A percentile compares a stretch with the other conserved stretches of the same genome.
phyloP scores from a whole-genome alignment of 92 coral and sea anemone species.

The Palythoa grandiflora region DNA sequence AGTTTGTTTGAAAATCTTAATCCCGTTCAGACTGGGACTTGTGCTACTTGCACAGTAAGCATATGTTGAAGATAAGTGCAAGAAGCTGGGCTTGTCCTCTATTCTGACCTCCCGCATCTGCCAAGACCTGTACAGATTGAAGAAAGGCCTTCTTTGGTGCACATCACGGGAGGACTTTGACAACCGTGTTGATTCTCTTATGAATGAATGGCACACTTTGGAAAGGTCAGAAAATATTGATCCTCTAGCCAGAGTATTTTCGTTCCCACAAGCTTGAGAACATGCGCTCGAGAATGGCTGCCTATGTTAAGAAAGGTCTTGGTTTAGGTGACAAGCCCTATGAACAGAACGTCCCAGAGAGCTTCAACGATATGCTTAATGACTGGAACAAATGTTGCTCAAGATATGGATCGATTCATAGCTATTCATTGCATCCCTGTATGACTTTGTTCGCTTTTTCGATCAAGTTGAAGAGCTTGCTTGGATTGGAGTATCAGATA shows the following conservation, averaged over 20 bases:
- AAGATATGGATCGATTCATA: constrained; percentile 54
- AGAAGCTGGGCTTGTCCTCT: constrained; percentile 39
- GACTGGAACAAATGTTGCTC: constrained; percentile 47
- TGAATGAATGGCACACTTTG: constrained; percentile 60
- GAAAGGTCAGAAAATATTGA: constrained; percentile 51
- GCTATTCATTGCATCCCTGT: constrained; percentile 36
- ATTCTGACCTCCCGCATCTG: constrained; percentile 35
- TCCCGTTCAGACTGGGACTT: neutral
- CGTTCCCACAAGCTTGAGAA: constrained; percentile 31
- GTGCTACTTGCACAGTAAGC: constrained; percentile 57
- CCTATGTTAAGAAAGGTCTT: constrained; percentile 49
- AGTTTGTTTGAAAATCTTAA: too few species aligned
- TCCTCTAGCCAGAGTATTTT: constrained; percentile 53
- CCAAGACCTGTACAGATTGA: constrained; percentile 39
- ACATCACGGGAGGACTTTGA: constrained; percentile 48
- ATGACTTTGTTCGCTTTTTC: constrained; percentile 54
- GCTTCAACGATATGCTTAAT: constrained; percentile 61
- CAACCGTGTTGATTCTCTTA: constrained; percentile 19
- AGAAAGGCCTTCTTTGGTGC: constrained; percentile 58
- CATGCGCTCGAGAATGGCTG: constrained; percentile 47
- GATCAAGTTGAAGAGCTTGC: constrained; percentile 56
- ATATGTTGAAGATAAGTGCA: constrained; percentile 53
- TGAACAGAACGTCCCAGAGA: constrained; percentile 60
- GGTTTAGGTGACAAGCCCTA: constrained; percentile 66
- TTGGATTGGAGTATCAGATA: constrained; percentile 55